Percentiles rank a stretch among this genome's conserved stretches.
Evolutionary conservation across 2,888 invertebrate genomes (phyloP).

Genomic region (Melanostoma mellinum): DNA sequence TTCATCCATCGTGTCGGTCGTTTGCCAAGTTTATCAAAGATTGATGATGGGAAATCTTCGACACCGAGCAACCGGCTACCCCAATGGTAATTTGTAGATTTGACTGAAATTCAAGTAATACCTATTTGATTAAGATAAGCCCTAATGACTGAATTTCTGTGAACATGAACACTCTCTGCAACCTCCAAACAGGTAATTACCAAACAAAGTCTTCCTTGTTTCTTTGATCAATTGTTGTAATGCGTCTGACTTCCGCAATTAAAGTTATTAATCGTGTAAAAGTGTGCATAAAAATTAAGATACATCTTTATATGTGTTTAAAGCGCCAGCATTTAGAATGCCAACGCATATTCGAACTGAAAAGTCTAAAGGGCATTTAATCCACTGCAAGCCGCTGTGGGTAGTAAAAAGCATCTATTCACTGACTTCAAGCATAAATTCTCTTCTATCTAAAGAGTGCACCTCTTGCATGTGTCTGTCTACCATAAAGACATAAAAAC

Average conservation of each 20-base stretch:
- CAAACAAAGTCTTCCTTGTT: slow-evolving; percentile 7
- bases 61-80: background rate
- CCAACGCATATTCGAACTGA: slow-evolving; percentile 29
- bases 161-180: background rate
- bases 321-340: slow-evolving; percentile 52
- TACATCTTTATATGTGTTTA: slow-evolving; percentile 31
- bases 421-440: slow-evolving; percentile 55
- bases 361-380: slow-evolving; percentile 46
- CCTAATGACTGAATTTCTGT: slow-evolving; percentile 4
- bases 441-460: slow-evolving; percentile 45
- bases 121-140: too few relatives aligned
- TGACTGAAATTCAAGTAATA: background rate
- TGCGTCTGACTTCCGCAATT: slow-evolving; percentile 61
- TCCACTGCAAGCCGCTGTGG: slow-evolving; percentile 12
- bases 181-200: slow-evolving; percentile 1
- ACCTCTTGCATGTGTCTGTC: slow-evolving; percentile 46
- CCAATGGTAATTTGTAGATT: background rate
- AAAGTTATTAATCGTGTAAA: slow-evolving; percentile 48
- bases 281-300: slow-evolving; percentile 53
- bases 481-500: slow-evolving; percentile 66
- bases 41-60: slow-evolving; percentile 33
- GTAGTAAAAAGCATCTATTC: slow-evolving; percentile 26
- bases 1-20: slow-evolving; percentile 12
- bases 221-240: slow-evolving; percentile 41
- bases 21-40: slow-evolving; percentile 19